phyloP scores from a whole-genome alignment of 2,797 vertebrate species.

The Danio jaintianensis region DNA sequence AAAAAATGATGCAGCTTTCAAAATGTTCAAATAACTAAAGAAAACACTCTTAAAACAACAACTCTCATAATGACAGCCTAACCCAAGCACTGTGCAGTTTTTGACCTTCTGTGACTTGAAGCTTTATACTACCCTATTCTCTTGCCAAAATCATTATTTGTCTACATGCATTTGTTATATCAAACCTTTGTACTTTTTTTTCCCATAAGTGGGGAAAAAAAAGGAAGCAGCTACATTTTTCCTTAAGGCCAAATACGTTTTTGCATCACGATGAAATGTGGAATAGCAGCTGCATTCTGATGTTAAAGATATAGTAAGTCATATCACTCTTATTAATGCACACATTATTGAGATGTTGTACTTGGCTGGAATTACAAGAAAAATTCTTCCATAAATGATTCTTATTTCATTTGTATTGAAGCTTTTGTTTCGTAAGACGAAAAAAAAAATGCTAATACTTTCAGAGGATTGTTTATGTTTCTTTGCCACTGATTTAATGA shows the following conservation, averaged over 20 bases:
- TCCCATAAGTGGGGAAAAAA: not conserved
- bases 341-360: conserved; percentile 1
- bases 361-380: conserved; percentile 11
- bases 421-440: not conserved
- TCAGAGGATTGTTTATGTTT: not conserved
- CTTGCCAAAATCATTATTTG: conserved; percentile 35
- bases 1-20: not conserved
- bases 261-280: conserved; percentile 8
- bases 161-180: conserved; percentile 9
- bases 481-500: not conserved
- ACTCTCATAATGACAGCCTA: not conserved
- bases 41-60: not conserved
- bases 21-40: not conserved
- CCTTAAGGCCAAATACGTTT: not conserved
- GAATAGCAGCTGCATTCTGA: conserved; percentile 6
- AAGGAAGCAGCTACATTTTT: not conserved
- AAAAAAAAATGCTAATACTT: not conserved
- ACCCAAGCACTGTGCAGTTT: not conserved
- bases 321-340: not conserved
- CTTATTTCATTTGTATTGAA: not conserved
- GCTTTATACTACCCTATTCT: not conserved
- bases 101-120: conserved; percentile 18
- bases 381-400: not conserved
- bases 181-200: not conserved
- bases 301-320: not conserved